A percentile compares a stretch with the other conserved stretches of the same genome.
Evolutionary conservation across 2,797 vertebrate species (phyloP).

Genomic region (Urocyon cinereoargenteus): DNA sequence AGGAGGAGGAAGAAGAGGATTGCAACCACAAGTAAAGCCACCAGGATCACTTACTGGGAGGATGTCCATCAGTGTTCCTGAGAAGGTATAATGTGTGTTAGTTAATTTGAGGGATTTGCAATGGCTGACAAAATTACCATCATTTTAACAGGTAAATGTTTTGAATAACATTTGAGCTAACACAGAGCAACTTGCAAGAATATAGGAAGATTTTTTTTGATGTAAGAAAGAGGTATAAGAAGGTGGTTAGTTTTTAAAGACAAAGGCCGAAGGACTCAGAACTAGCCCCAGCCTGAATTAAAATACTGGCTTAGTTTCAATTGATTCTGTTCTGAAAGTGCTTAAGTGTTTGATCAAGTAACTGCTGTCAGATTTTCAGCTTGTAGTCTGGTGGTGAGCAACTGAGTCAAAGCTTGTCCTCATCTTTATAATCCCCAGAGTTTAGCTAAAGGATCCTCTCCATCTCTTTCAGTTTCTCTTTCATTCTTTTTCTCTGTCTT

Average conservation of each 20-base stretch:
- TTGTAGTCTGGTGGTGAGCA: neutral
- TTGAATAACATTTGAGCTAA: neutral
- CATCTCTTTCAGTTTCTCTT: neutral
- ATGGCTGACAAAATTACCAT: neutral
- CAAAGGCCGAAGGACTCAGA: neutral
- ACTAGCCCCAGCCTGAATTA: neutral
- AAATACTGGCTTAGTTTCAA: neutral
- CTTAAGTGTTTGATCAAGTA: neutral
- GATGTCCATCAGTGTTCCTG: neutral
- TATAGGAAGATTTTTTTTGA: neutral
- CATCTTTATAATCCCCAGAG: neutral
- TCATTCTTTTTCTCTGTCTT: neutral
- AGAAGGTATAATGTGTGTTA: neutral
- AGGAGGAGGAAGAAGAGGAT: neutral
- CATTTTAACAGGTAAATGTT: neutral
- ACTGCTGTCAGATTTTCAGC: neutral
- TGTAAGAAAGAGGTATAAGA: neutral
- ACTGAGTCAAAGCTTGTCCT: neutral
- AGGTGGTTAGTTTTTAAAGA: neutral
- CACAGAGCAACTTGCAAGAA: neutral
- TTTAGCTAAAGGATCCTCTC: neutral
- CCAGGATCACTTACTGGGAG: neutral
- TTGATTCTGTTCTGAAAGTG: neutral
- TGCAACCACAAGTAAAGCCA: neutral
- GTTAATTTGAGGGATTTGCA: neutral